Evolutionary conservation across 2,113 vertebrate species (phyloP).

Genomic region (Cranoglanis bouderius): DNA sequence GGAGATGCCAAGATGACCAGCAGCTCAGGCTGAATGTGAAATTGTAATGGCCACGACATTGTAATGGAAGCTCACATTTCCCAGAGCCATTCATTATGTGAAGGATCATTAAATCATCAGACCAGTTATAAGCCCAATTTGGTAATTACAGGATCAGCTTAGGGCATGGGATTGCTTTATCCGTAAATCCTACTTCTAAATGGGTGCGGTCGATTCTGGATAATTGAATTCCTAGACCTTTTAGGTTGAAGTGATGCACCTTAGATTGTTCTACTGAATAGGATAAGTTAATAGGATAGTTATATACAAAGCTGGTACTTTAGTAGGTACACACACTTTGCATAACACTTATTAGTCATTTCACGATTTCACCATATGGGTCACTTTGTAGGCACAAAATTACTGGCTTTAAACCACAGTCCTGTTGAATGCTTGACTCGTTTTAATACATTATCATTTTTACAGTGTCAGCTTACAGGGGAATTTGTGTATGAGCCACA

Average conservation of each 20-base stretch:
- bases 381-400: neutral
- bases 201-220: neutral
- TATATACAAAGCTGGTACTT: neutral
- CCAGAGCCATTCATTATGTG: conserved; percentile 36
- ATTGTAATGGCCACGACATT: neutral
- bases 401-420: neutral
- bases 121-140: conserved; percentile 46
- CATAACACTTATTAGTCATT: neutral
- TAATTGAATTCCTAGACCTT: conserved; percentile 35
- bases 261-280: neutral
- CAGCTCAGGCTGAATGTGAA: conserved; percentile 28
- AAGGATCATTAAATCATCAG: conserved; percentile 48
- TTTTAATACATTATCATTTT: neutral
- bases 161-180: conserved; percentile 28
- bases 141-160: conserved; percentile 39
- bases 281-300: neutral
- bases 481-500: neutral
- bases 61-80: conserved; percentile 27
- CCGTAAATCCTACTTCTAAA: conserved; percentile 11
- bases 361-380: neutral
- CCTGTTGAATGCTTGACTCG: neutral
- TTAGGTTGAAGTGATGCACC: neutral
- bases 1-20: conserved; percentile 38
- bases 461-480: neutral
- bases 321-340: neutral